Evolutionary conservation across 2,888 invertebrate genomes (phyloP).

Genomic region (Thumatha senex): DNA sequence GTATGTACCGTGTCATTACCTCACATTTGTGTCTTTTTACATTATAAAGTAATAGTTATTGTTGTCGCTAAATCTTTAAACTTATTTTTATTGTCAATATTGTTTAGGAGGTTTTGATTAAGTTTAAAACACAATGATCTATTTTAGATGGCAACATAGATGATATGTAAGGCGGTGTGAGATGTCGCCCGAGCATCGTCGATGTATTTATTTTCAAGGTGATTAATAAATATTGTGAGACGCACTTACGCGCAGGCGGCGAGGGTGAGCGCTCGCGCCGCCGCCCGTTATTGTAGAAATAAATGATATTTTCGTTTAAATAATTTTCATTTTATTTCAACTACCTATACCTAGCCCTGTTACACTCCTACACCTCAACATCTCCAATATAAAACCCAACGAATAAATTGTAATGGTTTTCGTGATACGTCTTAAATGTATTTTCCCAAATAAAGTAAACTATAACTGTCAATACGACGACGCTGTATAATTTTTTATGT

Average conservation of each 20-base stretch:
- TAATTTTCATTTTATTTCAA: constrained; percentile 60
- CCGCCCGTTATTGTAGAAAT: constrained; percentile 78
- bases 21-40: constrained; percentile 71
- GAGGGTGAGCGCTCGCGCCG: constrained; percentile 52
- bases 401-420: no score
- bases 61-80: constrained; percentile 74
- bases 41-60: constrained; percentile 69
- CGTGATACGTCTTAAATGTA: no score
- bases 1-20: constrained; percentile 72
- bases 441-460: no score
- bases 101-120: constrained; percentile 68
- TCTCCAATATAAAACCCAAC: not conserved
- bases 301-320: constrained; percentile 83
- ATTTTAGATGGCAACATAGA: constrained; percentile 71
- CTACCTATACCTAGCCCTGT: no score
- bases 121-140: constrained; percentile 67
- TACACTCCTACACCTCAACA: no score
- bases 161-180: constrained; percentile 65
- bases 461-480: no score
- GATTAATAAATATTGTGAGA: constrained; percentile 78
- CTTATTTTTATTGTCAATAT: constrained; percentile 68
- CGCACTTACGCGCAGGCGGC: constrained; percentile 65
- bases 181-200: constrained; percentile 60
- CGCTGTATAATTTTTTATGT: no score
- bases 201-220: constrained; percentile 75